A percentile compares a stretch with the other conserved stretches of the same genome.
Evolutionary conservation across 1,140 invertebrate genomes (phyloP).

Genomic region (Lordiphosa stackelbergi): DNA sequence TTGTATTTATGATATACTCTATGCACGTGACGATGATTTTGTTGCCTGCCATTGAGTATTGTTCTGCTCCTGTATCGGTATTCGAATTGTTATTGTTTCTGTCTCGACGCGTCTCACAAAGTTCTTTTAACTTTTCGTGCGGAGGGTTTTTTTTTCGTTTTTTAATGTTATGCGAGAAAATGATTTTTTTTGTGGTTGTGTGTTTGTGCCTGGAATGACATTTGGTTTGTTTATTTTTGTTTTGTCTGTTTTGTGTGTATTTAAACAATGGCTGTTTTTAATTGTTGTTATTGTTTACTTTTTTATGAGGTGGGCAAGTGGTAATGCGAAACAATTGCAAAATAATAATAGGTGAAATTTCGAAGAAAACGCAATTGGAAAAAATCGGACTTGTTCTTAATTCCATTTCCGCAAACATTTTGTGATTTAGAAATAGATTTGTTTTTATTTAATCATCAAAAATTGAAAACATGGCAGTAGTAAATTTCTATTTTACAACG

Average conservation of each 20-base stretch:
- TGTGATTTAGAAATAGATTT: no score
- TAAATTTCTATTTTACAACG: no score
- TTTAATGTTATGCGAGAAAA: conserved; percentile 5
- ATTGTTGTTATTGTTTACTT: conserved; percentile 17
- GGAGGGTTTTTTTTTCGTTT: conserved; percentile 6
- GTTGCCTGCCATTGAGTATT: conserved; percentile 26
- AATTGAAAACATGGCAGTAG: no score
- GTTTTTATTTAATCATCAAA: no score
- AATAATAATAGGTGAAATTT: neutral
- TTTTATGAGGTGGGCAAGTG: conserved; percentile 2
- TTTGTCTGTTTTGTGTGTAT: conserved; percentile 18
- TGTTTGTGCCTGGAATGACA: conserved; percentile 29
- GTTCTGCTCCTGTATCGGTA: conserved; percentile 9
- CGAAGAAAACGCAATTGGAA: neutral
- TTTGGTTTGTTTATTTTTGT: conserved; percentile 28
- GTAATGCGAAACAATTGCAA: neutral
- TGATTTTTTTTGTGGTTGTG: conserved; percentile 12
- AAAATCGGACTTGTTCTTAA: no score
- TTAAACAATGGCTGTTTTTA: conserved; percentile 3
- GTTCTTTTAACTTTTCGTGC: conserved; percentile 20
- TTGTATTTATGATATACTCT: conserved; percentile 30
- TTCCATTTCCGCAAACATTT: no score
- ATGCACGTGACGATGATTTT: conserved; percentile 50
- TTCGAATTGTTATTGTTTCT: conserved; percentile 49
- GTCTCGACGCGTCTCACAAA: conserved; percentile 24